Conservation (phyloP, 1,140 invertebrate species). For the Babylonia areolata region DNA sequence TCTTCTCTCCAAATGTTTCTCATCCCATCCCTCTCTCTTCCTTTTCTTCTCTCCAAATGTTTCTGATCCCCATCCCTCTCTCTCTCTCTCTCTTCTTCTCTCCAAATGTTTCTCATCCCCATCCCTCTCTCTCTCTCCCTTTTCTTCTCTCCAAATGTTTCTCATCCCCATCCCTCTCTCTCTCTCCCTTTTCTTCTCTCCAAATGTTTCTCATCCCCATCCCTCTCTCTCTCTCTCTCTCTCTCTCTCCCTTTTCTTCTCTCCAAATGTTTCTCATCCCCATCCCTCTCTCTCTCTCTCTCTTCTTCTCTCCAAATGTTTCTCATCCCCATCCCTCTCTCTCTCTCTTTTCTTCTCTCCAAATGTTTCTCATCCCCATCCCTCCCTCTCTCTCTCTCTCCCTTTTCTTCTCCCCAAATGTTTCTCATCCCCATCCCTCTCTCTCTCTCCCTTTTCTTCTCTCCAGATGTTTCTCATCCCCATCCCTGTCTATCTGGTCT, state of each 20-base stretch:
- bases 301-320: background rate
- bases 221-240: background rate
- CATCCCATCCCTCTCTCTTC: background rate
- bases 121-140: too few relatives aligned
- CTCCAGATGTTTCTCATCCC: background rate
- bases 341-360: background rate
- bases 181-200: background rate
- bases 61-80: background rate
- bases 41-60: background rate
- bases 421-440: background rate
- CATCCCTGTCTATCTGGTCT: too few relatives aligned
- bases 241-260: background rate
- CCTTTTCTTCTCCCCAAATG: too few relatives aligned
- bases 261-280: background rate
- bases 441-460: background rate
- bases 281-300: background rate
- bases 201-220: too few relatives aligned
- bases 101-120: too few relatives aligned
- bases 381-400: slow-evolving; percentile 9
- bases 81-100: background rate
- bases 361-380: background rate
- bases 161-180: background rate
- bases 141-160: too few relatives aligned
- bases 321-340: background rate
- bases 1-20: background rate